Evolutionary conservation across 2,888 invertebrate species (phyloP).

Genomic region (Spisula solida): DNA sequence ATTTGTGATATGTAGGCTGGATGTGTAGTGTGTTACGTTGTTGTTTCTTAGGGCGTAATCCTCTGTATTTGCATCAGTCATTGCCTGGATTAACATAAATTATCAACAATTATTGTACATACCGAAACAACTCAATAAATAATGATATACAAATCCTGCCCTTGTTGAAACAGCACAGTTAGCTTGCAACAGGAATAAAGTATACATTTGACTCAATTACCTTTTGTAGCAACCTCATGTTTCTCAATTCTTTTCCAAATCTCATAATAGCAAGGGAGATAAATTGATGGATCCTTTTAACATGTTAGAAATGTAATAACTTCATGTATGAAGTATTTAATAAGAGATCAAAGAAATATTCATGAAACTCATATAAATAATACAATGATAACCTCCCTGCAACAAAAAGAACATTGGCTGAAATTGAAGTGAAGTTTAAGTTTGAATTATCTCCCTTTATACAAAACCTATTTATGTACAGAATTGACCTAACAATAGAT

Average conservation of each 20-base stretch:
- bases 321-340: not conserved
- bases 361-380: not conserved
- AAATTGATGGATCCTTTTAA: no score
- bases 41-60: constrained; percentile 69
- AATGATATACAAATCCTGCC: not conserved
- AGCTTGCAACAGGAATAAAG: not conserved
- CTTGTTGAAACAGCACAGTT: not conserved
- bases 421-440: no score
- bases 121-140: not conserved
- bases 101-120: not conserved
- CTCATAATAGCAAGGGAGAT: no score
- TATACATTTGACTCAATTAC: not conserved
- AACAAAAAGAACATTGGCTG: not conserved
- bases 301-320: no score
- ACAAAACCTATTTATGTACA: no score
- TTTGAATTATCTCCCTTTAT: no score
- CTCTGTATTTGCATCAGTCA: constrained; percentile 69
- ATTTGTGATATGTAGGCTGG: constrained; percentile 92
- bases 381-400: not conserved
- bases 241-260: not conserved
- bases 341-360: not conserved
- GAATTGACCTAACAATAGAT: no score
- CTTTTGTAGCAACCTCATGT: not conserved
- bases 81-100: constrained; percentile 63
- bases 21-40: constrained; percentile 88